These are phyloP conservation scores for Hylia prasina DNA, from an alignment of 2,113 vertebrate species.

Conservation along the genomic window DNA sequence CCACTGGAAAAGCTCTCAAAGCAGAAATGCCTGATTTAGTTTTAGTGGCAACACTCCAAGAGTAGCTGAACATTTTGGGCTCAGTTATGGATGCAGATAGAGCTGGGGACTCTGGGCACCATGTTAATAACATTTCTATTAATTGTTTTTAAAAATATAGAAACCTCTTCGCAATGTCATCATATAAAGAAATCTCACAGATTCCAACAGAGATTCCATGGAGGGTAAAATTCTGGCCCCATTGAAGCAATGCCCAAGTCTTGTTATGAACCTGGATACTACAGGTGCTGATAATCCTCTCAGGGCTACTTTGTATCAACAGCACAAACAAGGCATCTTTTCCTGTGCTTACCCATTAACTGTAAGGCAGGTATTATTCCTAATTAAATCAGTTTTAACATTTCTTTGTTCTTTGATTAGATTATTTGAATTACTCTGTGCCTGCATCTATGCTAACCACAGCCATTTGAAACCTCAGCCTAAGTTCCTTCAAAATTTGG, in stretches of 20 bases:
- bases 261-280: accelerated
- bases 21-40: neutral
- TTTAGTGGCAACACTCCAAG: neutral
- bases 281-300: neutral
- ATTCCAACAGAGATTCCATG: neutral
- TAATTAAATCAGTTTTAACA: neutral
- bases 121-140: neutral
- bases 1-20: neutral
- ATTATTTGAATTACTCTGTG: neutral
- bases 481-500: slow-evolving; percentile 17
- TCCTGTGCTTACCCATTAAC: neutral
- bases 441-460: neutral
- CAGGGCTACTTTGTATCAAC: neutral
- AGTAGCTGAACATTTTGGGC: neutral
- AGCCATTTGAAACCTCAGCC: neutral
- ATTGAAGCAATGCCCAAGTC: neutral
- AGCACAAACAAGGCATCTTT: neutral
- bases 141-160: neutral
- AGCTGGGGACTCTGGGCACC: neutral
- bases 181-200: neutral
- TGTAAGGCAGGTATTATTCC: neutral
- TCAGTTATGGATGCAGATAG: neutral
- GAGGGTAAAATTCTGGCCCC: neutral
- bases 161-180: neutral
- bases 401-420: slow-evolving; percentile 7